Evolutionary conservation across 2,797 vertebrate species (phyloP).

Genomic region (Enteromius trimaculatus): DNA sequence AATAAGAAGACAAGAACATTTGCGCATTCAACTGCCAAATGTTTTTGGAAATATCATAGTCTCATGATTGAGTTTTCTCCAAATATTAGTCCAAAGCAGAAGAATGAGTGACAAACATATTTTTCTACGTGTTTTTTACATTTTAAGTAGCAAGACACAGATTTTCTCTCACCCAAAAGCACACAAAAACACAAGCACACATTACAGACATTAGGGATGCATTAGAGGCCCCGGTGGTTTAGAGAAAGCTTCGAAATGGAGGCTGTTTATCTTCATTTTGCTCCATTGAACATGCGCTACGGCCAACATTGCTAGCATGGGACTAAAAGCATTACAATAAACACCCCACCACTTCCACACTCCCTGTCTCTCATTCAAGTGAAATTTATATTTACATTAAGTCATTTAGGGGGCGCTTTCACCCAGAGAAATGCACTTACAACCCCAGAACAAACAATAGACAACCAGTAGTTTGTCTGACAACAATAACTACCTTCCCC

Average conservation of each 20-base stretch:
- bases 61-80: slow-evolving; percentile 15
- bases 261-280: slow-evolving; percentile 51
- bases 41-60: slow-evolving; percentile 24
- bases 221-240: slow-evolving; percentile 45
- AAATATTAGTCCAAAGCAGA: slow-evolving; percentile 27
- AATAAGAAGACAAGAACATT: slow-evolving; percentile 34
- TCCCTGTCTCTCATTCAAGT: slow-evolving; percentile 35
- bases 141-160: slow-evolving; percentile 23
- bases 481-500: slow-evolving; percentile 8
- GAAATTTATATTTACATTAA: slow-evolving; percentile 49
- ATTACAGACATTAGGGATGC: slow-evolving; percentile 38
- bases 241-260: slow-evolving; percentile 42
- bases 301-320: slow-evolving; percentile 40
- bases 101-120: slow-evolving; percentile 33
- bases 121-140: slow-evolving; percentile 24
- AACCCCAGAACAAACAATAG: slow-evolving; percentile 36
- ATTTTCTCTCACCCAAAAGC: slow-evolving; percentile 25
- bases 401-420: slow-evolving; percentile 37
- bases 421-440: slow-evolving; percentile 44
- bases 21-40: slow-evolving; percentile 37
- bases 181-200: slow-evolving; percentile 35
- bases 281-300: slow-evolving; percentile 21
- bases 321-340: slow-evolving; percentile 52
- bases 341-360: slow-evolving; percentile 49
- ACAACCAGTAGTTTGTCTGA: slow-evolving; percentile 23